Percentiles rank a stretch among this genome's conserved stretches.
Evolutionary conservation across 1,140 invertebrate species (phyloP).

Genomic region (Mamestra configurata): DNA sequence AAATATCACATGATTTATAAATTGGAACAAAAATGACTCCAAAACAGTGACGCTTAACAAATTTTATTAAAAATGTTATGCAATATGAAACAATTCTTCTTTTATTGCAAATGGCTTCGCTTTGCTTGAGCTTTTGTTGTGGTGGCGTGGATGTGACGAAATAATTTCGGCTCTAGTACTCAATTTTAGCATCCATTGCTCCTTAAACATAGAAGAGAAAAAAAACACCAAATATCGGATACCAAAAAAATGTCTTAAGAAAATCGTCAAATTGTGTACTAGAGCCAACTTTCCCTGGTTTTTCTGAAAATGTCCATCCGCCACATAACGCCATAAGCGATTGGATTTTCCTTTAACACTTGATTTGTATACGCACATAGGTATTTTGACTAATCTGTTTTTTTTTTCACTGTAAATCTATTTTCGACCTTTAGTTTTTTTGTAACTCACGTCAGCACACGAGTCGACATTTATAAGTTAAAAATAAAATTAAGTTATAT

Average conservation of each 20-base stretch:
- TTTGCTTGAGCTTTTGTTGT: conserved; percentile 84
- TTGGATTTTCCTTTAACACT: conserved; percentile 85
- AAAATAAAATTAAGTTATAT: not conserved
- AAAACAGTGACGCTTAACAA: conserved; percentile 71
- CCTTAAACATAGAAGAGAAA: not conserved
- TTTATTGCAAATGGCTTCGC: conserved; percentile 79
- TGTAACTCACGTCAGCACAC: conserved; percentile 52
- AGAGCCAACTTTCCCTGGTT: not conserved
- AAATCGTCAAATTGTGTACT: conserved; percentile 25
- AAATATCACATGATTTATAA: too few species aligned
- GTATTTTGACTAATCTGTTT: conserved; percentile 79
- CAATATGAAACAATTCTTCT: conserved; percentile 55
- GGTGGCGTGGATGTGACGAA: conserved; percentile 78
- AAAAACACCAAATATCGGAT: too few species aligned
- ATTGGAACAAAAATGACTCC: not conserved
- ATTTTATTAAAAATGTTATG: conserved; percentile 17
- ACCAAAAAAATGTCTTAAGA: not conserved
- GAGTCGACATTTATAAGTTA: conserved; percentile 61
- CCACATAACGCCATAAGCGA: conserved; percentile 80
- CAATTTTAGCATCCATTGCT: conserved; percentile 31
- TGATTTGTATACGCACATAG: conserved; percentile 82
- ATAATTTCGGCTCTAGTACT: conserved; percentile 21
- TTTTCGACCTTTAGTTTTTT: conserved; percentile 58
- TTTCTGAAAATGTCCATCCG: conserved; percentile 63
- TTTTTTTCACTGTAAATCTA: conserved; percentile 65